Conservation (phyloP, 2,113 vertebrate genomes). For the Micronycteris hirsuta region DNA sequence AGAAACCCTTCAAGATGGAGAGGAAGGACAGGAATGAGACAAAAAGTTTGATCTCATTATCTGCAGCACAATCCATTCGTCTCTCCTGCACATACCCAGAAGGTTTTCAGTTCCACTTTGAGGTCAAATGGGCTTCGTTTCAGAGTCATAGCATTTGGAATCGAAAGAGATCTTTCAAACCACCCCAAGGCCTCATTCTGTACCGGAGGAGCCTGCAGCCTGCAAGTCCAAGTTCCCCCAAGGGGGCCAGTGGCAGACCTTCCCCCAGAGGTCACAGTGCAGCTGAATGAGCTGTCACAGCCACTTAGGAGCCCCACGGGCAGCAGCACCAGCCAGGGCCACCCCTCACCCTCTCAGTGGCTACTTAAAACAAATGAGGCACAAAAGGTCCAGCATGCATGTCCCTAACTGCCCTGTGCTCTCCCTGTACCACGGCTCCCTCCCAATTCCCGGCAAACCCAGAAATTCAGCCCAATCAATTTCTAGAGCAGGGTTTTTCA, state of each 20-base stretch:
- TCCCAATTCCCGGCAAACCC: background rate
- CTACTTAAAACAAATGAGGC: background rate
- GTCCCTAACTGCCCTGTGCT: background rate
- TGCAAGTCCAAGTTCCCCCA: background rate
- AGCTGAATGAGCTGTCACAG: background rate
- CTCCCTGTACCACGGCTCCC: background rate
- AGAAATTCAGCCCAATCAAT: background rate
- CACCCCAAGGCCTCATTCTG: background rate
- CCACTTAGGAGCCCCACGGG: background rate
- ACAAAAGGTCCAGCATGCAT: accelerated
- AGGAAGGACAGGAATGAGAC: background rate
- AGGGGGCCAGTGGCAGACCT: background rate
- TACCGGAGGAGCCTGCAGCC: background rate
- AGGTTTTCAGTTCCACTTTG: background rate
- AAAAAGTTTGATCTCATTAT: background rate
- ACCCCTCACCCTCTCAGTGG: background rate
- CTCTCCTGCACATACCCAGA: background rate
- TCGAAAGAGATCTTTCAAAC: background rate
- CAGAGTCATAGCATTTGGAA: background rate
- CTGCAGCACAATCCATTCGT: background rate
- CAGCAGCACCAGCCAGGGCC: background rate
- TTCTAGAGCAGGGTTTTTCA: background rate
- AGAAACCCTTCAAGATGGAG: background rate
- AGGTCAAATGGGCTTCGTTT: conserved; percentile 16
- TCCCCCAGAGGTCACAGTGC: background rate